Evolutionary conservation across 53 echinoderm and acorn worm genomes (phyloP).

Genomic region (Zoroaster sp.): DNA sequence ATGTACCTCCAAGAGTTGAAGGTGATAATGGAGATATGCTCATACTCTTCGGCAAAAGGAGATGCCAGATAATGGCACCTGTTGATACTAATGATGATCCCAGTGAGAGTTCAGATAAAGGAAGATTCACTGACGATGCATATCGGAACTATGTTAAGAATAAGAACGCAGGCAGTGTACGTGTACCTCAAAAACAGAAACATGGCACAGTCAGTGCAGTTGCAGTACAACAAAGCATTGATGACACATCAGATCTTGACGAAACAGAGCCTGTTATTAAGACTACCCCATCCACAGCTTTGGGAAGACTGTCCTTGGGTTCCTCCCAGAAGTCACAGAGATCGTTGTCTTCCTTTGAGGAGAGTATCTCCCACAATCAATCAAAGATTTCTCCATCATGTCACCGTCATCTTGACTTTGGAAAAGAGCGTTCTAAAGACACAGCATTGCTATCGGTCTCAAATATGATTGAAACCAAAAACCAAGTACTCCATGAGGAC

Average conservation of each 20-base stretch:
- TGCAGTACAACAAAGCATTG: neutral
- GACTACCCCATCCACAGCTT: conserved; percentile 36
- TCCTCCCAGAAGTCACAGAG: neutral
- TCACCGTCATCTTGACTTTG: conserved; percentile 44
- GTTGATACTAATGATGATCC: neutral
- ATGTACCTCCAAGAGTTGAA: neutral
- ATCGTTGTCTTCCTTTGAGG: neutral
- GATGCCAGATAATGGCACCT: neutral
- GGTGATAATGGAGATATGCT: neutral
- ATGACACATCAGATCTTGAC: neutral
- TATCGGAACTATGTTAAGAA: neutral
- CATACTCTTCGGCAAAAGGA: neutral
- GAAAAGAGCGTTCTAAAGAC: neutral
- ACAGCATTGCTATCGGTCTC: neutral
- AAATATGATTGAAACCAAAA: neutral
- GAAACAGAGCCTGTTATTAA: neutral
- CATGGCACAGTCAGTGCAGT: neutral
- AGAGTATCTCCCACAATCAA: neutral
- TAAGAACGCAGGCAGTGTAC: neutral
- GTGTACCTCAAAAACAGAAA: neutral
- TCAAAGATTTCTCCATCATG: neutral
- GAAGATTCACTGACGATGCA: neutral
- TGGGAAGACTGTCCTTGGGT: conserved; percentile 32
- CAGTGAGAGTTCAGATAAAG: neutral
- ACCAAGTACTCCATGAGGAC: conserved; percentile 1